phyloP scores from a whole-genome alignment of 2,113 vertebrate species.

The Otocyon megalotis region DNA sequence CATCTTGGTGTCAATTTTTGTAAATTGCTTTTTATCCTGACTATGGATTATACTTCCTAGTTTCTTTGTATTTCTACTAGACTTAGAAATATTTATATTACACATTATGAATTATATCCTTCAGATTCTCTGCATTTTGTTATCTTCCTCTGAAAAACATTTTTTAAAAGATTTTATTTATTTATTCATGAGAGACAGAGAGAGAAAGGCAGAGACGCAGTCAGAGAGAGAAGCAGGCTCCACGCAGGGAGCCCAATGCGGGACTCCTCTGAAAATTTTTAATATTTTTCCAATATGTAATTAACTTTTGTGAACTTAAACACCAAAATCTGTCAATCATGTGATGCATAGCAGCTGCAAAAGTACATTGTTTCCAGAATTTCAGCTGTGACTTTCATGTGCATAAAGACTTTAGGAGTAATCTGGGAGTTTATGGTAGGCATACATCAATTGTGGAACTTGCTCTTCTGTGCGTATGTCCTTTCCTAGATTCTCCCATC shows the following conservation, averaged over 20 bases:
- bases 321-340: background rate
- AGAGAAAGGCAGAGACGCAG: too few species aligned
- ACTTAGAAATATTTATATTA: background rate
- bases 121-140: background rate
- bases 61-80: background rate
- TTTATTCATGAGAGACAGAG: too few species aligned
- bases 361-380: background rate
- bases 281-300: background rate
- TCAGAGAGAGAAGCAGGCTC: too few species aligned
- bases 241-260: too few species aligned
- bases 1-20: background rate
- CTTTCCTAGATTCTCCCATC: background rate
- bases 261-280: background rate
- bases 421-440: background rate
- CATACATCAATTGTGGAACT: background rate
- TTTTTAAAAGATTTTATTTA: background rate
- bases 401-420: background rate
- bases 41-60: background rate
- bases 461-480: background rate
- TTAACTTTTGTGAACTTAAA: background rate
- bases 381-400: background rate
- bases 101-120: background rate
- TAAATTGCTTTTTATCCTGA: background rate
- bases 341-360: background rate
- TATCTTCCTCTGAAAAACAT: background rate